Evolutionary conservation across 2,113 vertebrate species (phyloP), one percentile per base, ranked within the genome.

Genomic region (Takifugu flavidus): DNA sequence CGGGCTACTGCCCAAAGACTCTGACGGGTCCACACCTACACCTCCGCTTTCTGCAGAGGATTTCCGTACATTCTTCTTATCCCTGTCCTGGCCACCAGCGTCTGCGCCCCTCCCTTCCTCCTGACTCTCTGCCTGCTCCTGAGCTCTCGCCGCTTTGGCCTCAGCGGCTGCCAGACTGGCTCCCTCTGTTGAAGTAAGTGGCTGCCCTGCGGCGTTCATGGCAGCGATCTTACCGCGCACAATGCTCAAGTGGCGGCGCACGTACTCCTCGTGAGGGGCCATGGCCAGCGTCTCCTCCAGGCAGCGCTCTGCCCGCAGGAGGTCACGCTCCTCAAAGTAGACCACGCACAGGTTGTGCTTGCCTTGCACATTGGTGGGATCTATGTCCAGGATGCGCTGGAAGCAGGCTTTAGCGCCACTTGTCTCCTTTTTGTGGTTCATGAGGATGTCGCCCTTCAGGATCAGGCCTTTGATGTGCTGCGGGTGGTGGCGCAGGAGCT

Each of bases 341-440:
- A 99, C 97, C 54, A 99, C 96, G 63, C 96, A 99, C 65, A 99
- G 82, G 81, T 99, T 99, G 79, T 99, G 97, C 73, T 98, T 98
- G 39, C 95, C 96, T 80, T 99, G 97, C 7, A 98, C 94, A 7
- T 99, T 98, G 65, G 71, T 88, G 61, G 96, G 96, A 83, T 99
- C 95, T 77, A 95, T 89, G 62, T 85, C 78, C 57, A 99, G 53
- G 74, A 98, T 98, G 65, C 89, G 93, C 84, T 98, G 89, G 69
- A 99, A 99, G 86, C 95, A 98, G 15, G 53, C 85, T 61, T 95
- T 96, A 14, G 97, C 96, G 6, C 96, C 96, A 2, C 8, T 59
- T 0, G 96, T 96, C 90, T 99, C 97, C 77, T 96, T 98, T 74
- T 93, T 94, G 71, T 98, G 95, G 89, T 99, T 99, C 97, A 99